Conservation (phyloP, 1,140 invertebrate genomes). For the Drosophila subobscura region DNA sequence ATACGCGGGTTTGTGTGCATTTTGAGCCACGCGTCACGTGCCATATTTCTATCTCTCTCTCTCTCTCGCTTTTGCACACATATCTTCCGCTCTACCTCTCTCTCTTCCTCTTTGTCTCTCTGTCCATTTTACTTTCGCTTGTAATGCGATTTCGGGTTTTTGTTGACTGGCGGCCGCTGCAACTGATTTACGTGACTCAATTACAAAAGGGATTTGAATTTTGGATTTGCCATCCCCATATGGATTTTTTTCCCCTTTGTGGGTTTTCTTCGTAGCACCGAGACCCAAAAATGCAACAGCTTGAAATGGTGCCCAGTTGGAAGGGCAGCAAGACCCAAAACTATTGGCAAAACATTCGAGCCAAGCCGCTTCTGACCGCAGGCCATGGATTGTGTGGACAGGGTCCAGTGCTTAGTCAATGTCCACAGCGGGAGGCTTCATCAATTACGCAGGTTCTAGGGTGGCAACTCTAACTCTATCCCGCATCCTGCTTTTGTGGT, state of each 20-base stretch:
- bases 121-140: constrained; percentile 29
- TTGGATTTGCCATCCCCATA: constrained; percentile 20
- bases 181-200: constrained; percentile 76
- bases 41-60: constrained; percentile 14
- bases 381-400: constrained; percentile 50
- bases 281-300: constrained; percentile 20
- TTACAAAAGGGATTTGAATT: constrained; percentile 62
- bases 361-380: constrained; percentile 36
- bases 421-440: constrained; percentile 62
- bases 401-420: constrained; percentile 70
- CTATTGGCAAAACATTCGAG: constrained; percentile 29
- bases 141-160: constrained; percentile 54
- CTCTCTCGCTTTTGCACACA: background rate
- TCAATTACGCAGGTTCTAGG: constrained; percentile 61
- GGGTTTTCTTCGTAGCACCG: background rate
- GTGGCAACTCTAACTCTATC: no score
- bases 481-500: no score
- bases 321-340: constrained; percentile 4
- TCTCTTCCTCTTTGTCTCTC: background rate
- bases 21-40: constrained; percentile 35
- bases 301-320: background rate
- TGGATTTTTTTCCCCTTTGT: constrained; percentile 2
- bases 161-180: constrained; percentile 49
- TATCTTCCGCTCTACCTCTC: background rate
- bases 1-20: background rate